Conservation (phyloP, 2,888 invertebrate species). For the Agrotis ipsilon region DNA sequence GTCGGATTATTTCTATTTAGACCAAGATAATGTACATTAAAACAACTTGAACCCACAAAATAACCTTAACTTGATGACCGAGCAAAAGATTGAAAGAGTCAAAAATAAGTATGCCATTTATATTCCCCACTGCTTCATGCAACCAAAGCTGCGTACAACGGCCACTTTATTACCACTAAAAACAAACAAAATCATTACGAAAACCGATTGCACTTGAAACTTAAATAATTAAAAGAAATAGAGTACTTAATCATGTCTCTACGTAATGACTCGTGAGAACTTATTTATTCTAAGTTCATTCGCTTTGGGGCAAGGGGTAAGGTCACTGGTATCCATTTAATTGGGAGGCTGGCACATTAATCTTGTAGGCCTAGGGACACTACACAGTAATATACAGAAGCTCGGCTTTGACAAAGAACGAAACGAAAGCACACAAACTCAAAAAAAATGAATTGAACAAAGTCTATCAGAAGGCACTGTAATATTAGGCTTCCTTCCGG, state of each 20-base stretch:
- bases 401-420: background rate
- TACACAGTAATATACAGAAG: constrained; percentile 3
- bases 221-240: constrained; percentile 51
- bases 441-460: too few relatives aligned
- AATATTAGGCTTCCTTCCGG: too few relatives aligned
- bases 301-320: constrained; percentile 22
- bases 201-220: constrained; percentile 30
- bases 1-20: too few relatives aligned
- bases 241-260: constrained; percentile 39
- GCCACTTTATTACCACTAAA: background rate
- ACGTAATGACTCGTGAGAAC: constrained; percentile 33
- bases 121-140: too few relatives aligned
- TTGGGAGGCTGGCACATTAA: constrained; percentile 51
- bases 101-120: too few relatives aligned
- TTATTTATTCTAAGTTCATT: constrained; percentile 53
- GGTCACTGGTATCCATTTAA: constrained; percentile 47
- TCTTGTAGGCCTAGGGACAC: constrained; percentile 31
- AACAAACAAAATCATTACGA: background rate
- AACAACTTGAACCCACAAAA: too few relatives aligned
- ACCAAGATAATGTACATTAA: too few relatives aligned
- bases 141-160: too few relatives aligned
- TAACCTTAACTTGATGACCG: too few relatives aligned
- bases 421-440: too few relatives aligned
- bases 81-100: too few relatives aligned
- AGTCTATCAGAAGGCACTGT: too few relatives aligned